Evolutionary conservation across 2,888 invertebrate species (phyloP).

Genomic region (Acanthosepion pharaonis): DNA sequence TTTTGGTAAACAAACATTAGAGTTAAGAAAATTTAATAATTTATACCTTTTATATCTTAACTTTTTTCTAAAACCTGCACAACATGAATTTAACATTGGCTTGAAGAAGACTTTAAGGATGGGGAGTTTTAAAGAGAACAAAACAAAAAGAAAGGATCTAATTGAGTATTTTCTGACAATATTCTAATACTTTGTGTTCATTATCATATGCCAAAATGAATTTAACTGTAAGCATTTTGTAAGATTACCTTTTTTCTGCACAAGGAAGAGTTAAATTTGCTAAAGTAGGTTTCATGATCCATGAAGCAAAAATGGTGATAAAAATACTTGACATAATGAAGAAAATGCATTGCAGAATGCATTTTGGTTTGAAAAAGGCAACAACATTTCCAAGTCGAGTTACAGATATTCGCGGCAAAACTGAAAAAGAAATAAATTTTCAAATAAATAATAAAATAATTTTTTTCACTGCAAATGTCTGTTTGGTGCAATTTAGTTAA

Average conservation of each 20-base stretch:
- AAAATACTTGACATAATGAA: neutral
- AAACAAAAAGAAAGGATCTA: neutral
- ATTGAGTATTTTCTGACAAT: neutral
- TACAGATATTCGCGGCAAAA: conserved; percentile 34
- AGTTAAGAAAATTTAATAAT: too few species aligned
- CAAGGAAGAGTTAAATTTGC: neutral
- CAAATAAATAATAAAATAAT: neutral
- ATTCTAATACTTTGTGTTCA: neutral
- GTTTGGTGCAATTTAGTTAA: too few species aligned
- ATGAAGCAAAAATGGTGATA: conserved; percentile 35
- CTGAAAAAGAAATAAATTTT: neutral
- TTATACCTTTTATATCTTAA: too few species aligned
- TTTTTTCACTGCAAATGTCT: too few species aligned
- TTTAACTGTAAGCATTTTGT: neutral
- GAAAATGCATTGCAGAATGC: neutral
- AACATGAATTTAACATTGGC: too few species aligned
- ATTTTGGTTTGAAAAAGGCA: neutral
- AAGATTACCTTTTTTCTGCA: conserved; percentile 36
- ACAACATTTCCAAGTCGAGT: conserved; percentile 36
- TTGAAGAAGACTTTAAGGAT: too few species aligned
- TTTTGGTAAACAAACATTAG: too few species aligned
- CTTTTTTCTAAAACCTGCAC: too few species aligned
- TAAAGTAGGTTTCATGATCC: conserved; percentile 35
- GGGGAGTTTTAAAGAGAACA: neutral
- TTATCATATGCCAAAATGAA: neutral